Base-by-base conservation (phyloP, 2,113 vertebrate genomes). In the Phrynosoma platyrhinos region DNA sequence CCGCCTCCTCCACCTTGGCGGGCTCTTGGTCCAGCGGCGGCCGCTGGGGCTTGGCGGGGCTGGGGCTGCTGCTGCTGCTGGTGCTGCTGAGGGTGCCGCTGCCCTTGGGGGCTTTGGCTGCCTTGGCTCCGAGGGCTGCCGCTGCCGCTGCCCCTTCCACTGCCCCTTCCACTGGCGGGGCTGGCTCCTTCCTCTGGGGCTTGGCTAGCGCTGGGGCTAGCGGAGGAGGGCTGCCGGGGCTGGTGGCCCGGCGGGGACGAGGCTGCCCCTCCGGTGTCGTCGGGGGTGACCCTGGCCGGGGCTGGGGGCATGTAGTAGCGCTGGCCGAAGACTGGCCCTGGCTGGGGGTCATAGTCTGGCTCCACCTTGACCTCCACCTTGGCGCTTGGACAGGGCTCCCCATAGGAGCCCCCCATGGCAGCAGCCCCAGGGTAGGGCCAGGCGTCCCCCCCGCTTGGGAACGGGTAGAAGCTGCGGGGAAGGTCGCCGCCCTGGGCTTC, bases 291-390 rank as follows among this genome's bases (percentile, higher is more conserved):
- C 3, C 3, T 16, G 40, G 23, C 55, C 4, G 55, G 12, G 2
- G 55, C 9, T 6, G 69, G 7, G 10, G 86, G 86, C 55, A 69
- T 14, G 5, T 62, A 13, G 21, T 69, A 42, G 71, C 72, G 82
- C 13, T 52, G 69, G 0, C 69, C 86, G 0, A 1, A 36, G 36
- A 36, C 36, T 36, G 36, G 36, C 36, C 36, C 36, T 36, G 36
- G 79, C 4, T 71, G 79, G 82, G 21, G 86, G 20, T 58, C 87
- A 40, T 53, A 69, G 47, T 83, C 81, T 4, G 2, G 81, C 62
- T 88, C 87, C 18, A 78, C 42, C 20, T 78, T 88, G 64, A 88
- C 83, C 20, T 83, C 87, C 0, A 62, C 20, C 42, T 68, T 88
- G 4, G 87, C 42, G 25, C 40, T 55, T 18, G 40, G 79, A 12